Base-by-base conservation (phyloP, 2,797 vertebrate genomes). In the Hapalemur alaotrensis region DNA sequence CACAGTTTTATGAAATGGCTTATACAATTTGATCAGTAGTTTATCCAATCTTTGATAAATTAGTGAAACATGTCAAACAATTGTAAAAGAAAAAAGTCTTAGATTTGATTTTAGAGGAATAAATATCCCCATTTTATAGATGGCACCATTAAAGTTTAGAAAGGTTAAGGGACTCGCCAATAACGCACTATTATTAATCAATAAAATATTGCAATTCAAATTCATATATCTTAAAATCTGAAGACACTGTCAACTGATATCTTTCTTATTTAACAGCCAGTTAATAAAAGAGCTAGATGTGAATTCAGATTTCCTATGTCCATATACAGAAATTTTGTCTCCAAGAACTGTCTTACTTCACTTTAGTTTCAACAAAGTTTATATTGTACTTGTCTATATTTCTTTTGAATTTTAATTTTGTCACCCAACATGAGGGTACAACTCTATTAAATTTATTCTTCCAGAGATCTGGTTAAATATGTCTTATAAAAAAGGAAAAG, bases 361-460 rank as follows among this genome's bases (percentile, higher is more conserved):
- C 22, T 90, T 83, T 67, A 30, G 25, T 79, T 83, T 92, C 15
- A 57, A 50, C 5, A 65, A 89, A 25, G 59, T 84, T 95, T 63
- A 23, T 80, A 35, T 28, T 43, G 54, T 75, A n/a, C 11, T 52
- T 52, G 22, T 72, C 46, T 65, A 52, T 43, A 82, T 91, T 63
- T 83, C 28, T 35, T 59, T 54, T 73, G 25, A 95, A 70, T 80
- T 95, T 82, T 89, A 80, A 52, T 79, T 93, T 91, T 88, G 32
- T 84, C 10, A 46, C 23, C 38, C n/a, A 83, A 50, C 20, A 43
- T 70, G 10, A 52, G 76, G 8, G 9, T 17, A 69, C 72, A 38
- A 61, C 3, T 54, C 1, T 46, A 9, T 38, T 48, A 46, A 82
- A 54, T 32, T 79, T 50, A 7, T 78, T 46, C 38, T 84, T 79